Evolutionary conservation across 2,113 vertebrate genomes (phyloP).

Genomic region (Sus scrofa): T2T-Sscrofa CM000813.6:48754001-48754500

Average conservation of each 20-base stretch:
- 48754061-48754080: too few species aligned
- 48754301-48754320: neutral
- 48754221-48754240: neutral
- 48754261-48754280: neutral
- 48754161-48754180: neutral
- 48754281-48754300: neutral
- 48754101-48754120: neutral
- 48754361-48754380: neutral
- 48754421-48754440: neutral
- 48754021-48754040: too few species aligned
- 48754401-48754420: neutral
- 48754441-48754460: neutral
- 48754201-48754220: neutral
- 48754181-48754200: neutral
- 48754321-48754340: neutral
- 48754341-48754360: neutral
- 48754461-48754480: neutral
- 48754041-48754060: too few species aligned
- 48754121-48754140: neutral
- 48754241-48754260: neutral
- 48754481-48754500: neutral
- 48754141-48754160: neutral
- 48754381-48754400: neutral
- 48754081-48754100: too few species aligned
- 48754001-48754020: too few species aligned